Conservation (phyloP, 2,113 vertebrate species). For the Gambusia affinis region DNA sequence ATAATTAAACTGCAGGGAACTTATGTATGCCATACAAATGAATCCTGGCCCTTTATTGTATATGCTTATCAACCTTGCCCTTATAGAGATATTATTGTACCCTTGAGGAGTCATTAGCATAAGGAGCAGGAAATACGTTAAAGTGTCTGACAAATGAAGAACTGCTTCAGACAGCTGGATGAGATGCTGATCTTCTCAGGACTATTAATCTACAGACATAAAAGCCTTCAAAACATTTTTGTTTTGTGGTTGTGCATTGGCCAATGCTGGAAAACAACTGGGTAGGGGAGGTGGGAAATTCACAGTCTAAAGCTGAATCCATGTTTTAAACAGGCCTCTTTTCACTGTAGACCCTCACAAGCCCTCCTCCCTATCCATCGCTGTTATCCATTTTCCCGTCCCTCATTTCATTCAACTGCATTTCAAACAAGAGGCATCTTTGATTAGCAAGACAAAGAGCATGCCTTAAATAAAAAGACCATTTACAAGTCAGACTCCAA, state of each 20-base stretch:
- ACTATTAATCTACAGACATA: constrained; percentile 47
- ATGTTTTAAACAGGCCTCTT: constrained; percentile 69
- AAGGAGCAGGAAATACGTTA: constrained; percentile 32
- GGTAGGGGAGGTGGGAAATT: neutral
- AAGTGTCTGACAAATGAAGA: constrained; percentile 43
- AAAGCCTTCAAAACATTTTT: constrained; percentile 37
- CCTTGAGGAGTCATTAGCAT: constrained; percentile 40
- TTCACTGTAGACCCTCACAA: constrained; percentile 51
- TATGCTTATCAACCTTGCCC: constrained; percentile 47
- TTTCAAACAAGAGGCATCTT: constrained; percentile 78
- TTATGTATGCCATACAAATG: constrained; percentile 19
- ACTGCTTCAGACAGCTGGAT: constrained; percentile 40
- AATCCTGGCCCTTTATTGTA: constrained; percentile 31
- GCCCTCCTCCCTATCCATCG: constrained; percentile 45
- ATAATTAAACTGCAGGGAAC: constrained; percentile 36
- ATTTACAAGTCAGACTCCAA: constrained; percentile 78
- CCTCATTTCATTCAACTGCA: constrained; percentile 61
- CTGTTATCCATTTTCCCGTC: constrained; percentile 60
- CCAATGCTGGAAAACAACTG: neutral
- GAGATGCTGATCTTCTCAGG: constrained; percentile 14
- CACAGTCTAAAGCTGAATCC: constrained; percentile 27
- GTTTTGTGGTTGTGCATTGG: constrained; percentile 4
- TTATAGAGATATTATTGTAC: constrained; percentile 42
- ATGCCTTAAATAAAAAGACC: constrained; percentile 83
- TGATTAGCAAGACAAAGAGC: constrained; percentile 77